Conservation (phyloP, 2,797 vertebrate genomes). For the Pangasius mekongensis region DNA sequence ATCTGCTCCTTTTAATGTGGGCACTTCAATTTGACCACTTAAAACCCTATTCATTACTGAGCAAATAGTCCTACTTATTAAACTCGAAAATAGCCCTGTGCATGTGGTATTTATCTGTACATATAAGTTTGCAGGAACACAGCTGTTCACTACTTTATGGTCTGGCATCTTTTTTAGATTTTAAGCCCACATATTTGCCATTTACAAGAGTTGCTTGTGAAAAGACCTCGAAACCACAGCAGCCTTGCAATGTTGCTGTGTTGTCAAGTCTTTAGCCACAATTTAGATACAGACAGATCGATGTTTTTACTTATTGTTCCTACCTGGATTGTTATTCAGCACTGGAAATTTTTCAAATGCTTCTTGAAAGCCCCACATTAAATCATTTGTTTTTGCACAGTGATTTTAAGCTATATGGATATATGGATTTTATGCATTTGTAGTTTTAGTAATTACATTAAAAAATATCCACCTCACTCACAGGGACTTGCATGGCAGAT, state of each 20-base stretch:
- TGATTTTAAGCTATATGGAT: not conserved
- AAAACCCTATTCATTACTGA: not conserved
- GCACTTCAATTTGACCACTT: not conserved
- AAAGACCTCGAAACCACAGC: not conserved
- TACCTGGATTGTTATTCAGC: not conserved
- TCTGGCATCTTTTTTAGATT: conserved; percentile 4
- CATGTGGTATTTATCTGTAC: conserved; percentile 31
- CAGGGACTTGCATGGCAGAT: not conserved
- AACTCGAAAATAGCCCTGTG: not conserved
- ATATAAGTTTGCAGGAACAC: not conserved
- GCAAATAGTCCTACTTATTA: conserved; percentile 13
- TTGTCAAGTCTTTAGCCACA: not conserved
- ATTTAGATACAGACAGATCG: not conserved
- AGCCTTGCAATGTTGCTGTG: not conserved
- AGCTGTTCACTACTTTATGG: conserved; percentile 27
- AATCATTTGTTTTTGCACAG: not conserved
- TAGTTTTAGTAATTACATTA: not conserved
- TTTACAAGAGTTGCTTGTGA: conserved; percentile 25
- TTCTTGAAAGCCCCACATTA: not conserved
- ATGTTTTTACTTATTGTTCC: not conserved
- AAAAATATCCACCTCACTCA: not conserved
- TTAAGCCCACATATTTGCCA: conserved; percentile 15
- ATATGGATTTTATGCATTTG: not conserved
- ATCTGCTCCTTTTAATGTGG: conserved; percentile 13
- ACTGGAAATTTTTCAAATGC: not conserved